Conservation (phyloP, 2,797 vertebrate species). For the Acrossocheilus fasciatus region DNA sequence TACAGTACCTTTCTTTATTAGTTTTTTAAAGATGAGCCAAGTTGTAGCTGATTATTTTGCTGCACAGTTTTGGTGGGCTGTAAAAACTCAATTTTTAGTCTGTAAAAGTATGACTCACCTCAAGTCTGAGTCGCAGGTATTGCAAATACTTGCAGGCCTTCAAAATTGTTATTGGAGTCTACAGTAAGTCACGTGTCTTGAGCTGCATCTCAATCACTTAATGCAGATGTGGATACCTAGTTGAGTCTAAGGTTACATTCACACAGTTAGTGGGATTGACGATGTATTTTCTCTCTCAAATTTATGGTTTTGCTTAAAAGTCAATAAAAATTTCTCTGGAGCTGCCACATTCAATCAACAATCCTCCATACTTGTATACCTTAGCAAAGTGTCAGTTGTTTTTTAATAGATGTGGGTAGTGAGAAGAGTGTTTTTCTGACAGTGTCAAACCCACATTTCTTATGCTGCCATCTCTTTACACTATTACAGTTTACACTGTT, state of each 20-base stretch:
- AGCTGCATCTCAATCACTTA: background rate
- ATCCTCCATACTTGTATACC: background rate
- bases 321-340: background rate
- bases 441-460: conserved; percentile 33
- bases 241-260: conserved; percentile 4
- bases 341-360: conserved; percentile 15
- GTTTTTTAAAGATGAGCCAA: background rate
- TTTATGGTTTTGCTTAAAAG: background rate
- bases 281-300: background rate
- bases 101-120: conserved; percentile 33
- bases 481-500: conserved; percentile 1
- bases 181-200: background rate
- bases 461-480: conserved; percentile 14
- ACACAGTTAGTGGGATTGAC: background rate
- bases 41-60: background rate
- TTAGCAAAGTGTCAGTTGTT: conserved; percentile 15
- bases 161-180: background rate
- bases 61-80: conserved; percentile 7
- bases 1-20: background rate
- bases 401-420: conserved; percentile 13
- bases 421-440: conserved; percentile 18
- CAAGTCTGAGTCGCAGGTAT: conserved; percentile 18
- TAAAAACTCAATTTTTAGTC: background rate
- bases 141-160: conserved; percentile 29
- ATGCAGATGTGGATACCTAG: background rate